These are phyloP conservation scores for Orbicella faveolata DNA, from an alignment of 64 coral and sea anemone species.

Conservation along the genomic window DNA sequence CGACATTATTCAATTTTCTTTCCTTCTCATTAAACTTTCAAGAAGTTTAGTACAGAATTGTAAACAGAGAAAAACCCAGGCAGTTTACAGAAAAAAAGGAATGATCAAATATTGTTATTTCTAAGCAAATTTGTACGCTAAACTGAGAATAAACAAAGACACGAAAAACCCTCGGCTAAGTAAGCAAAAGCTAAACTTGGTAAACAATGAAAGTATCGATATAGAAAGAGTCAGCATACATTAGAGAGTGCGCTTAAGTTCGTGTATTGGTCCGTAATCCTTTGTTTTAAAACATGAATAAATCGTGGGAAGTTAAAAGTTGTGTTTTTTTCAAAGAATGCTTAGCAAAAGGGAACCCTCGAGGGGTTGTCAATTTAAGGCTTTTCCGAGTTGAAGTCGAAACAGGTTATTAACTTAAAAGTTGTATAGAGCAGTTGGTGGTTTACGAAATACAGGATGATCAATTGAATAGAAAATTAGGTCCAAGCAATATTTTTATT, in stretches of 20 bases:
- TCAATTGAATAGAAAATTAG: constrained; percentile 30
- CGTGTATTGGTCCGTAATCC: neutral
- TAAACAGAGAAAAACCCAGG: neutral
- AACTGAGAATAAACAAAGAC: neutral
- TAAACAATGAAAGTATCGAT: neutral
- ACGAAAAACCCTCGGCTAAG: neutral
- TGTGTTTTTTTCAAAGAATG: neutral
- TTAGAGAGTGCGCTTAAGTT: neutral
- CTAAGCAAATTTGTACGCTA: neutral
- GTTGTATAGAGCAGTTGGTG: constrained; percentile 18
- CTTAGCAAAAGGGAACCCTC: neutral
- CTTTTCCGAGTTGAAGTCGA: neutral
- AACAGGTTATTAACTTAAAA: neutral
- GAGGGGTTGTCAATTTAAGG: neutral
- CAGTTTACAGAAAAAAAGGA: neutral
- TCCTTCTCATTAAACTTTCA: constrained; percentile 22
- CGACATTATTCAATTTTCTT: constrained; percentile 13
- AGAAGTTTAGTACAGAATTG: neutral
- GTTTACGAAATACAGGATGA: neutral
- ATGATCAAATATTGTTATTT: neutral
- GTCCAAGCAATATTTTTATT: constrained; percentile 15
- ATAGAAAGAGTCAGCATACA: neutral
- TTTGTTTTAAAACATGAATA: neutral
- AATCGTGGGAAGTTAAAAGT: neutral
- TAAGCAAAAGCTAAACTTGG: neutral